Evolutionary conservation across 2,888 invertebrate genomes (phyloP).

Genomic region (Antheraea yamamai): DNA sequence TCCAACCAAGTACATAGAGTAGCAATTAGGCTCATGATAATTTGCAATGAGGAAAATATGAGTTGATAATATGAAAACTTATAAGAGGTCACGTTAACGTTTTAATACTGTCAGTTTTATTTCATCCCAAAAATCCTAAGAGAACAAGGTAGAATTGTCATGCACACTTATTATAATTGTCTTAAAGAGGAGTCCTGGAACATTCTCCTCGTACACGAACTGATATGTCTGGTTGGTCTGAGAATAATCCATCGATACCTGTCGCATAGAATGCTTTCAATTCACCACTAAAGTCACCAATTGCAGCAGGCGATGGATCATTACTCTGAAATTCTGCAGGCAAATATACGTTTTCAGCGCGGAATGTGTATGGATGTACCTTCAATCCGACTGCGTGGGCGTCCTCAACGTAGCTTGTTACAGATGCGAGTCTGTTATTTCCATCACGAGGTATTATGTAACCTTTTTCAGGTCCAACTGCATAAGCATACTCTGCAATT

Average conservation of each 20-base stretch:
- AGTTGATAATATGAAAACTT: not conserved
- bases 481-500: slow-evolving; percentile 67
- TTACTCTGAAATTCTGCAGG: slow-evolving; percentile 60
- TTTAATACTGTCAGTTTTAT: not conserved
- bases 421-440: slow-evolving; percentile 50
- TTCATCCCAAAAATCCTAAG: not conserved
- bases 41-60: not conserved
- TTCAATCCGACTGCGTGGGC: slow-evolving; percentile 68
- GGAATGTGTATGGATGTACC: slow-evolving; percentile 73
- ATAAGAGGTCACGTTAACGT: not conserved
- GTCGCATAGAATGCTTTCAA: slow-evolving; percentile 56
- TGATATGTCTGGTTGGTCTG: slow-evolving; percentile 69
- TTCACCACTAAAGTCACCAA: slow-evolving; percentile 63
- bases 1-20: too few relatives aligned
- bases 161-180: not conserved
- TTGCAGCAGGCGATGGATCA: slow-evolving; percentile 45
- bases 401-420: slow-evolving; percentile 60
- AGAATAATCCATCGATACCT: slow-evolving; percentile 70
- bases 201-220: slow-evolving; percentile 52
- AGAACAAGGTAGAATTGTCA: not conserved
- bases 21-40: too few relatives aligned
- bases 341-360: slow-evolving; percentile 64
- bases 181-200: slow-evolving; percentile 12
- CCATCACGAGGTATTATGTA: slow-evolving; percentile 64
- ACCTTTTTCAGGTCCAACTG: slow-evolving; percentile 69